A percentile compares a stretch with the other conserved stretches of the same genome.
phyloP scores from a whole-genome alignment of 2,888 invertebrate genomes.

The Mythimna vitellina region DNA sequence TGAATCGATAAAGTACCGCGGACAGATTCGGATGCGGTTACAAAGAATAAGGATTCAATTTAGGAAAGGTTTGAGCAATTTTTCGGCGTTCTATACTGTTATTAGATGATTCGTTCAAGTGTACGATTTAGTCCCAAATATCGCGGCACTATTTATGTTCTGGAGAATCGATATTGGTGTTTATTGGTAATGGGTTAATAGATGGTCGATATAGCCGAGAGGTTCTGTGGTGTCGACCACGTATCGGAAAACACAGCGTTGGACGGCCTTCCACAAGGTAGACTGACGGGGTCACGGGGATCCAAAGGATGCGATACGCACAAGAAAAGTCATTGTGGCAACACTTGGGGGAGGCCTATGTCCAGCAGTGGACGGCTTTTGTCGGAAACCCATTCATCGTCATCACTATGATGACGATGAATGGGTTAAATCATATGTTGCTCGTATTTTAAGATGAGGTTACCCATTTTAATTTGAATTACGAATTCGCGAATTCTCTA shows the following conservation, averaged over 20 bases:
- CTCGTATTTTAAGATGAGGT: neutral
- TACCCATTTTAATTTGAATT: neutral
- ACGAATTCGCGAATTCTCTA: neutral
- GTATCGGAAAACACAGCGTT: no score
- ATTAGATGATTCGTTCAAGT: conserved; percentile 26
- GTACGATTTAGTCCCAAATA: conserved; percentile 11
- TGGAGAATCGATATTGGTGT: neutral
- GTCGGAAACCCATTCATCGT: no score
- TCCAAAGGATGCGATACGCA: no score
- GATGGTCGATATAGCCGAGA: no score
- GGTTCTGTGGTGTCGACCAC: no score
- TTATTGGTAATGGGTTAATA: no score
- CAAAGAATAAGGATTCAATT: conserved; percentile 51
- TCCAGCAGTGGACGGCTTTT: no score
- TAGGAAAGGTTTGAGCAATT: conserved; percentile 27
- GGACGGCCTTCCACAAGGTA: no score
- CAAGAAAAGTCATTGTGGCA: no score
- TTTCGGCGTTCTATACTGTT: conserved; percentile 27
- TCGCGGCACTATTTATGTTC: neutral
- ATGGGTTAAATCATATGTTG: neutral
- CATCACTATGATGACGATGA: no score
- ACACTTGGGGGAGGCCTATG: no score
- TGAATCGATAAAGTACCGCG: conserved; percentile 50
- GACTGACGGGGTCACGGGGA: no score
- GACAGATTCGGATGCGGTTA: conserved; percentile 39